Conservation (phyloP, 2,113 vertebrate genomes). For the Australoheros scitulus region DNA sequence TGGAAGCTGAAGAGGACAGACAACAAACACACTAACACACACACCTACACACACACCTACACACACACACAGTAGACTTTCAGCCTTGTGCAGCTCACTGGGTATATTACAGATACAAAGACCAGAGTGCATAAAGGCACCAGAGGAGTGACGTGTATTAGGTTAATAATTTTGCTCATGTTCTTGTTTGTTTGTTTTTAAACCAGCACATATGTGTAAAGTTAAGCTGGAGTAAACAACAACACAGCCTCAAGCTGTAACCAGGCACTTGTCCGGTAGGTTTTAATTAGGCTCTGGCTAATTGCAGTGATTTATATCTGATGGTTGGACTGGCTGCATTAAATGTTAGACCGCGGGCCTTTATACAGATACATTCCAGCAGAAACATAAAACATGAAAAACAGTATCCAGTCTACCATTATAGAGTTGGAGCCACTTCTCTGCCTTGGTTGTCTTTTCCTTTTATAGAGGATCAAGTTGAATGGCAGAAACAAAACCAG, state of each 20-base stretch:
- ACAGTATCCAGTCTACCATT: background rate
- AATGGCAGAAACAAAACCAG: background rate
- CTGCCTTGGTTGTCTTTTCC: background rate
- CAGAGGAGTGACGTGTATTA: background rate
- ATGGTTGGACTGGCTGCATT: background rate
- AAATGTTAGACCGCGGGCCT: background rate
- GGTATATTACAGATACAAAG: conserved; percentile 2
- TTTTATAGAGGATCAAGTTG: background rate
- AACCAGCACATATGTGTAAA: background rate
- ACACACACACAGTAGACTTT: conserved; percentile 6
- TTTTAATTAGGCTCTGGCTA: conserved; percentile 32
- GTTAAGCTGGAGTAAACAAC: conserved; percentile 5
- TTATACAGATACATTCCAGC: background rate
- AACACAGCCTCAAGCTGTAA: background rate
- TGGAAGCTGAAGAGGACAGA: conserved; percentile 58
- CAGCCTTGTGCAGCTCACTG: conserved; percentile 17
- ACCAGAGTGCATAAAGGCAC: conserved; percentile 24
- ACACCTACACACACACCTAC: conserved; percentile 4
- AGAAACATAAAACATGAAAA: conserved; percentile 17
- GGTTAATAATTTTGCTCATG: background rate
- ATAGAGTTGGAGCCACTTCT: background rate
- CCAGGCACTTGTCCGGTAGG: background rate
- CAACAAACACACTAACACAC: conserved; percentile 18
- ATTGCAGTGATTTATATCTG: conserved; percentile 15
- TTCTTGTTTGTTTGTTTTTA: background rate